Evolutionary conservation across 2,888 invertebrate species (phyloP), one percentile per base, ranked within the genome.

Genomic region (Apeira syringaria): DNA sequence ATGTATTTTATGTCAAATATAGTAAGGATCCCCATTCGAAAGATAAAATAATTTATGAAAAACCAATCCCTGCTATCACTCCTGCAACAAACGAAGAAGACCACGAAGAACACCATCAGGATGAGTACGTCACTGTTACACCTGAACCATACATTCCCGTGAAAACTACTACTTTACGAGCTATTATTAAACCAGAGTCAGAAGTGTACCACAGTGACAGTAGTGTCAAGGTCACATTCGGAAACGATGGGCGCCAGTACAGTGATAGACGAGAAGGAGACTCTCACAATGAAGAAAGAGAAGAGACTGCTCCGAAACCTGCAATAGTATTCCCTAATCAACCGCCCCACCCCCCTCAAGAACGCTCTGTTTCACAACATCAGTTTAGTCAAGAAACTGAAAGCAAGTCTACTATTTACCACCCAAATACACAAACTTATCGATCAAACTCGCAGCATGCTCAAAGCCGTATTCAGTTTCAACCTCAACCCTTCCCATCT

Each of bases 1-100:
- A 97, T 64, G 97, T 97, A 0, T 97, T 96, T 73, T 97, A 97
- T 68, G 97, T 97, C 0, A 97, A 97, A 78, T 97, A 97, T 70
- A 96, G 96, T 70, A 96, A 97, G 74, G 96, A 96, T 64, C 94
- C 94, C 7, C 91, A 93, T 55, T 92, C 93, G 0, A 93, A 94
- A 56, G 91, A 94, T 31, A 93, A 94, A 55, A 91, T 96, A 6
- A 92, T 96, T 35, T 94, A 96, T 68, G 96, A 96, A 47, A 92
- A 94, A 50, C 96, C 96, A 0, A 91, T 96, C 11, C 94, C 96
- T 5, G 96, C 96, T 4, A 84, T 96, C 11, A 93, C 94, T 20
- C 95, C 95, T 1, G 89, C 93, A 3, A 91, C 93, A 8, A 94
- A 93, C 46, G 92, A 93, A 50, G 92, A 94, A 60, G 92, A 92